phyloP scores from a whole-genome alignment of 1,140 invertebrate genomes.

The Hylaeus anthracinus region DNA sequence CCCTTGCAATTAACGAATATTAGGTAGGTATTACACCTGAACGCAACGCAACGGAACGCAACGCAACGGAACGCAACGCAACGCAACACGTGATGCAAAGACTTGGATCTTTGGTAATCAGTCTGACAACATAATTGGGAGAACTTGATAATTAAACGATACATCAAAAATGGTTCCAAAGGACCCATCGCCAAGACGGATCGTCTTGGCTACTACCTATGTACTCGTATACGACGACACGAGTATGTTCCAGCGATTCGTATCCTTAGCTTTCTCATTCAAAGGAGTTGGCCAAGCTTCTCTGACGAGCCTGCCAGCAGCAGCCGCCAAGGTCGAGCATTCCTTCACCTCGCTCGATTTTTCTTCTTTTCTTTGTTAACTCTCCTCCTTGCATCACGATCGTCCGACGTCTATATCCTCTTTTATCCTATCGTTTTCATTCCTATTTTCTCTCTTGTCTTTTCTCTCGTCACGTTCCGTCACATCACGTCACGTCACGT shows the following conservation, averaged over 20 bases:
- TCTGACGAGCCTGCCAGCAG: constrained; percentile 28
- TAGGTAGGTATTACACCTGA: neutral
- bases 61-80: no score
- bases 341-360: constrained; percentile 66
- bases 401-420: constrained; percentile 3
- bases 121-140: no score
- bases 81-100: no score
- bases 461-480: constrained; percentile 10
- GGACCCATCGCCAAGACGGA: no score
- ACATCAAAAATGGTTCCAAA: no score
- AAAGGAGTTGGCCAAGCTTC: constrained; percentile 30
- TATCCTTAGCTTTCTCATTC: constrained; percentile 43
- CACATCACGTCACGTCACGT: constrained; percentile 1
- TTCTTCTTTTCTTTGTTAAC: constrained; percentile 59
- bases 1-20: neutral
- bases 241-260: constrained; percentile 12
- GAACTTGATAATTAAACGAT: no score
- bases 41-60: no score
- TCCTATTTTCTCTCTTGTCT: neutral
- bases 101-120: neutral
- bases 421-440: neutral
- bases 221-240: neutral
- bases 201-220: neutral
- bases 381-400: constrained; percentile 5
- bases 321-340: constrained; percentile 67